Evolutionary conservation across 2,888 invertebrate species (phyloP).

Genomic region (Caenorhabditis doughertyi): DNA sequence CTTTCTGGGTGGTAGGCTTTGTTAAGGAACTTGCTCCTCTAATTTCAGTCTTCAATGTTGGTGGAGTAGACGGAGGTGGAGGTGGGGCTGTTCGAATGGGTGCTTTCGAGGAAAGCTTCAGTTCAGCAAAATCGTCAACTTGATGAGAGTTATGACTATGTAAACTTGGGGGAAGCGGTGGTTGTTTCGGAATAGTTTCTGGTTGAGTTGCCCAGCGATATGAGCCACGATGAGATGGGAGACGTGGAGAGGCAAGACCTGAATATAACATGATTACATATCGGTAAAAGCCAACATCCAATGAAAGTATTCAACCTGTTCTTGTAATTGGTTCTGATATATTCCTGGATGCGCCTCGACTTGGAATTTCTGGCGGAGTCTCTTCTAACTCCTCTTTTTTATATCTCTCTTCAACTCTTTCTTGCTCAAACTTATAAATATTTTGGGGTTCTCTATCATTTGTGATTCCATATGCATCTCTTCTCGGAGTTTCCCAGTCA

Average conservation of each 20-base stretch:
- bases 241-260: slow-evolving; percentile 14
- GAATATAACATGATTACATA: background rate
- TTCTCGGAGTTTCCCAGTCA: slow-evolving; percentile 35
- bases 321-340: background rate
- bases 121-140: slow-evolving; percentile 32
- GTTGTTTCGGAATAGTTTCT: slow-evolving; percentile 13
- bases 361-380: slow-evolving; percentile 44
- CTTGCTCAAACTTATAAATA: slow-evolving; percentile 39
- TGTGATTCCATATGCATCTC: slow-evolving; percentile 17
- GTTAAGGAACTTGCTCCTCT: background rate
- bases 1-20: background rate
- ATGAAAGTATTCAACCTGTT: background rate
- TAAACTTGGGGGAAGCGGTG: slow-evolving; percentile 1
- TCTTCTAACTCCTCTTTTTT: slow-evolving; percentile 3
- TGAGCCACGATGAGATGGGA: slow-evolving; percentile 47
- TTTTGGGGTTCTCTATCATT: slow-evolving; percentile 32
- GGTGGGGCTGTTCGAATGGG: slow-evolving; percentile 31
- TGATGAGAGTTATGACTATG: slow-evolving; percentile 13
- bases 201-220: slow-evolving; percentile 53
- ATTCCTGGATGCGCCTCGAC: slow-evolving; percentile 35
- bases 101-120: slow-evolving; percentile 6
- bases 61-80: slow-evolving; percentile 15
- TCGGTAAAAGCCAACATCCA: too few species aligned
- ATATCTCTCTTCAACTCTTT: background rate
- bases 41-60: background rate